phyloP scores from a whole-genome alignment of 2,113 vertebrate species.

The Labeo rohita region DNA sequence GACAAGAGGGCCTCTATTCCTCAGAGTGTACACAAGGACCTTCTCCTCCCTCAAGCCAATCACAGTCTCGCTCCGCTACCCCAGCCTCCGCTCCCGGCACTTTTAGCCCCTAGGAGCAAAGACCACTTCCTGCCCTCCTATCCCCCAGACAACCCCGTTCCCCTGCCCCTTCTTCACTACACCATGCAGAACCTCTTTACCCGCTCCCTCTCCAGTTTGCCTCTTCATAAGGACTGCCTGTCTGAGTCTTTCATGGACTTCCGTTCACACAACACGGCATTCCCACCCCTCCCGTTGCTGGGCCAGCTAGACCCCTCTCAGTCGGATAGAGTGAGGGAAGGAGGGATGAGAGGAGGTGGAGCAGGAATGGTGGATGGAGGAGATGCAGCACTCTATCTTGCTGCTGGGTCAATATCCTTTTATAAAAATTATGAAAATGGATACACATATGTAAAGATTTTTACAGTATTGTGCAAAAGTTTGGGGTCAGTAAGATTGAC shows the following conservation, averaged over 20 bases:
- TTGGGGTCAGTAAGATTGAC: neutral
- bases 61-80: conserved; percentile 65
- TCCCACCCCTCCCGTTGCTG: conserved; percentile 70
- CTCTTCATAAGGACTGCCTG: conserved; percentile 74
- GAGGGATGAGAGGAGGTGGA: conserved; percentile 70
- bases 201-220: conserved; percentile 70
- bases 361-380: conserved; percentile 70
- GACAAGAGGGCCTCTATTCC: conserved; percentile 66
- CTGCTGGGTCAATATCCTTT: conserved; percentile 79
- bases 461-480: neutral
- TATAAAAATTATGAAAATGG: neutral
- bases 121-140: conserved; percentile 65
- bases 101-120: conserved; percentile 62
- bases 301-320: conserved; percentile 71
- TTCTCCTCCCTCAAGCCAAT: conserved; percentile 63
- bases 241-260: conserved; percentile 76
- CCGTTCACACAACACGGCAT: conserved; percentile 68
- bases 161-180: conserved; percentile 76
- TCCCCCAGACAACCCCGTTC: conserved; percentile 61
- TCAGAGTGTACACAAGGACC: conserved; percentile 55
- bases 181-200: conserved; percentile 83
- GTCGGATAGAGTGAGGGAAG: conserved; percentile 68
- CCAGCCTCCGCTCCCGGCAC: conserved; percentile 62
- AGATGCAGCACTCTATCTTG: conserved; percentile 73
- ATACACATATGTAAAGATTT: neutral